Conservation (phyloP, 2,797 vertebrate species). For the Pogoniulus pusillus region DNA sequence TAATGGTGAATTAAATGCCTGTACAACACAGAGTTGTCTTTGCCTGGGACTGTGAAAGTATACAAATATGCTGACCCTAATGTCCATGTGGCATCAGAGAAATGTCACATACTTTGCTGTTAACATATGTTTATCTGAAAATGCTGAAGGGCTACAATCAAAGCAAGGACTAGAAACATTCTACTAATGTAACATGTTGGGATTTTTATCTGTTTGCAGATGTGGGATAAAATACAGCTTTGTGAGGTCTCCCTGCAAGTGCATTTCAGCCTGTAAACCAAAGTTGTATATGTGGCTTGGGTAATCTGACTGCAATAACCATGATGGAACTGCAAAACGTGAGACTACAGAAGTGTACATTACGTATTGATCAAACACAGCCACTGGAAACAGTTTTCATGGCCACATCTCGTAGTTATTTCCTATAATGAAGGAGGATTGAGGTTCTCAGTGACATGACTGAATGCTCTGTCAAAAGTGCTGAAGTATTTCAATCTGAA, state of each 20-base stretch:
- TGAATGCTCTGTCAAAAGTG: neutral
- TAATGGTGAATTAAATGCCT: neutral
- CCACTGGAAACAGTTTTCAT: neutral
- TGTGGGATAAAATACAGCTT: neutral
- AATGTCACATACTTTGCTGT: neutral
- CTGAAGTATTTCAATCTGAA: neutral
- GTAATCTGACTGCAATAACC: rapidly evolving
- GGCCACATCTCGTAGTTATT: neutral
- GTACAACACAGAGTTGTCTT: rapidly evolving
- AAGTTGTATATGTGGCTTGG: rapidly evolving
- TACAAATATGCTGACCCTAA: rapidly evolving
- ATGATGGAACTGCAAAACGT: neutral
- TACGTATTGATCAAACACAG: neutral
- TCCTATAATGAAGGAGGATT: rapidly evolving
- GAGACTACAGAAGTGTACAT: neutral
- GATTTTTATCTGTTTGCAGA: neutral
- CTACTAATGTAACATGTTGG: rapidly evolving
- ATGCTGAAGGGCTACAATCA: neutral
- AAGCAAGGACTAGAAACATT: neutral
- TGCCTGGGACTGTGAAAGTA: neutral
- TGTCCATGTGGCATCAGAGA: neutral
- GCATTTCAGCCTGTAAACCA: neutral
- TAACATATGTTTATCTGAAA: rapidly evolving
- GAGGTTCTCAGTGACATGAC: neutral
- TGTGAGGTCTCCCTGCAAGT: rapidly evolving